Evolutionary conservation across 2,113 vertebrate genomes (phyloP).

Genomic region (Dicentrarchus labrax): DNA sequence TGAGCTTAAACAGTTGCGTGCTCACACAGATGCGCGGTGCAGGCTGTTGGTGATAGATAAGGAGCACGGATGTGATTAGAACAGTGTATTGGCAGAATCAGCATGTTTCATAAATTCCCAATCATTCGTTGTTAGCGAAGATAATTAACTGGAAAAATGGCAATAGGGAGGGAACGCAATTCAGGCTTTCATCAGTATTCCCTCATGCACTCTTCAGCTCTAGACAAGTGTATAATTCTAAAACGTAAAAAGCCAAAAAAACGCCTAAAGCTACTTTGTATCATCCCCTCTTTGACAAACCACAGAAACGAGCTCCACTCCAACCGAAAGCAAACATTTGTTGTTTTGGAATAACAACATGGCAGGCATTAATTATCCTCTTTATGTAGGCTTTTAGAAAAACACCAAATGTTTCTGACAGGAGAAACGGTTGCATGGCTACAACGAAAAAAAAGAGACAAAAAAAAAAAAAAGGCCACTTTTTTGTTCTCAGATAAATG

Average conservation of each 20-base stretch:
- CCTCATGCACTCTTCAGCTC: not conserved
- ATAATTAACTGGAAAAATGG: conserved; percentile 23
- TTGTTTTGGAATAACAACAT: not conserved
- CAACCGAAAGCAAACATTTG: conserved; percentile 25
- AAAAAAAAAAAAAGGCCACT: not conserved
- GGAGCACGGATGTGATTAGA: not conserved
- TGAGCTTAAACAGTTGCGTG: not conserved
- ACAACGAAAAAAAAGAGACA: conserved; percentile 20
- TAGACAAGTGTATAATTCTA: conserved; percentile 3
- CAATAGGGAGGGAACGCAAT: not conserved
- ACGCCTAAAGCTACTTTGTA: conserved; percentile 24
- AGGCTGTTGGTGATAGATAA: conserved; percentile 56
- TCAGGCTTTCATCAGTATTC: conserved; percentile 31
- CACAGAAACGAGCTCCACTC: not conserved
- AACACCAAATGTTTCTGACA: conserved; percentile 9
- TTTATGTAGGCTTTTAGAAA: not conserved
- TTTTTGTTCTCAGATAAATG: conserved; percentile 3
- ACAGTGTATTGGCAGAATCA: conserved; percentile 16
- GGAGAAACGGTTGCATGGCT: conserved; percentile 8
- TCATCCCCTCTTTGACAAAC: conserved; percentile 8
- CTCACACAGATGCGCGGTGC: not conserved
- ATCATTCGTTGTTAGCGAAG: conserved; percentile 16
- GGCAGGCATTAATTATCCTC: not conserved
- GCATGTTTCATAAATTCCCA: not conserved
- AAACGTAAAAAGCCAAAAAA: conserved; percentile 29